Base-by-base conservation (phyloP, 1,140 invertebrate genomes). In the Acromyrmex heyeri region DNA sequence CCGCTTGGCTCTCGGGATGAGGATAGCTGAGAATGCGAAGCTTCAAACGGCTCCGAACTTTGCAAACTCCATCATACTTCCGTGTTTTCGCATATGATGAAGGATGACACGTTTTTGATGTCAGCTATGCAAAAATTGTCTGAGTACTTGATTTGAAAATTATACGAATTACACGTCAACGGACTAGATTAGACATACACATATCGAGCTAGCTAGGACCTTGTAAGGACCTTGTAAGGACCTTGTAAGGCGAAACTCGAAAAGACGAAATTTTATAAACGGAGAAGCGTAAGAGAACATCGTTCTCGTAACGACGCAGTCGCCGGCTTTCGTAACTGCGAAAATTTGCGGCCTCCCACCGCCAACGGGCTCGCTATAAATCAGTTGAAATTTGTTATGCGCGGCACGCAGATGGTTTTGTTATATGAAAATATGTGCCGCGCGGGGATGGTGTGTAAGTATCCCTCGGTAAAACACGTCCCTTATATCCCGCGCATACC, bases 401-500 rank as follows among this genome's bases (percentile, higher is more conserved):
- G 92, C 94, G 91, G 95, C 94, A 95, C 95, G 94, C 95, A 95
- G 95, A 95, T 95, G 95, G 94, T 95, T 95, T 95, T 95, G 95
- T 95, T 95, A 95, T 95, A 95, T 95, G 95, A 95, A 95, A 95
- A 95, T 95, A 95, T 95, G 94, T 95, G 95, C 95, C 94, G 93
- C 92, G 89, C 92, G 92, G 94, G 94, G 94, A 95, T 93, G 94
- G 92, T 90, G 92, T 94, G 92, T 94, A 94, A 95, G 94, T 95
- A 94, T 94, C 93, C 94, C 94, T 92, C 92, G 92, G 91, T 94
- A 94, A 94, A 95, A 94, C 94, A 95, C 94, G 93, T 94, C 94
- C 93, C 94, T 95, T 94, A 94, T 93, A 93, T 93, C 94, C 90
- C 90, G 90, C 93, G 90, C 91, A 88, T 87, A 91, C 92, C 86